These are phyloP conservation scores for Falcunculus frontatus DNA, from an alignment of 2,113 vertebrate genomes.

Conservation along the genomic window DNA sequence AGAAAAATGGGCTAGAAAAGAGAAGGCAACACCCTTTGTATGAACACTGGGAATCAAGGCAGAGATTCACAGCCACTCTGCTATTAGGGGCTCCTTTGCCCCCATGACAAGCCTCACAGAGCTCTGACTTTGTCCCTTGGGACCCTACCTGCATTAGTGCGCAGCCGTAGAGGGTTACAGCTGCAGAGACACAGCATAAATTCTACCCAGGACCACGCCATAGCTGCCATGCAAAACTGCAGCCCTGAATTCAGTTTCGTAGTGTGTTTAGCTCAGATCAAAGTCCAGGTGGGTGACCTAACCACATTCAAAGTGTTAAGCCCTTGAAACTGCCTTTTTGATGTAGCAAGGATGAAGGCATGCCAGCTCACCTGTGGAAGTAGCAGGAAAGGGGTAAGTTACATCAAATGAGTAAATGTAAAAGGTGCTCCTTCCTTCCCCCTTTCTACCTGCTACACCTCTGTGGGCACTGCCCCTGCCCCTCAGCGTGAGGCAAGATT, in stretches of 20 bases:
- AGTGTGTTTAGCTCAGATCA: neutral
- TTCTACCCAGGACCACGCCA: fast-evolving
- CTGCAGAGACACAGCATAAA: neutral
- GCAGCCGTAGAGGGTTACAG: fast-evolving
- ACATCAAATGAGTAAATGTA: neutral
- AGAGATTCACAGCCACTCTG: neutral
- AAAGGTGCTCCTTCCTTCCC: neutral
- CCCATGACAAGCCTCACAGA: fast-evolving
- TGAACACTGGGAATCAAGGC: neutral
- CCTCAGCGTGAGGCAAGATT: neutral
- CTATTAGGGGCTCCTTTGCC: fast-evolving
- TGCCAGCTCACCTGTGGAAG: neutral
- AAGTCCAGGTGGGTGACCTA: neutral
- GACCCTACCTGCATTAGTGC: fast-evolving
- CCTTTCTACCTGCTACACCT: neutral
- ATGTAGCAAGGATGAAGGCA: neutral
- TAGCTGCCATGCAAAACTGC: neutral
- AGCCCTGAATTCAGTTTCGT: neutral
- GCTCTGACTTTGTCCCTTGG: neutral
- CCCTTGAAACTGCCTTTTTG: neutral
- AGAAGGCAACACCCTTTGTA: fast-evolving
- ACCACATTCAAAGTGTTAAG: neutral
- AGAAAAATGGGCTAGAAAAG: neutral
- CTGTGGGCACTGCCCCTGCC: neutral
- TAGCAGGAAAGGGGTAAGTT: fast-evolving